Percentiles rank a stretch among this genome's conserved stretches.
phyloP scores from a whole-genome alignment of 2,888 invertebrate genomes.

The Loripinus fragilis region DNA sequence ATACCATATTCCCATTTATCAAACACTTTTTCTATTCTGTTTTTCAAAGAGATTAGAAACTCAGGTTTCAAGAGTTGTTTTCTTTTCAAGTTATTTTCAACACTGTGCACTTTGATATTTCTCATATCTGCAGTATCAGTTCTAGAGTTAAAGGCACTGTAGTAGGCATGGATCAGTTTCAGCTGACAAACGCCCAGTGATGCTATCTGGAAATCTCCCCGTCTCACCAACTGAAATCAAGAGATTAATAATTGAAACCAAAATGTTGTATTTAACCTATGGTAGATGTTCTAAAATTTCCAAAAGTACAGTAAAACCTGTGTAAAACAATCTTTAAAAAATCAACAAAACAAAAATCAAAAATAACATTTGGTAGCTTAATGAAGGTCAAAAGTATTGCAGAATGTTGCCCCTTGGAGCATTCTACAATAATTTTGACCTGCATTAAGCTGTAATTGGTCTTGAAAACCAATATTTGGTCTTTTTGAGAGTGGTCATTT shows the following conservation, averaged over 20 bases:
- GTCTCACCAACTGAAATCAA: conserved; percentile 50
- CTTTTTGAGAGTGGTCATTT: too few species aligned
- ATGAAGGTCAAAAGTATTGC: too few species aligned
- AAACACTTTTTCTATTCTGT: conserved; percentile 68
- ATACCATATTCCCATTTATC: conserved; percentile 72
- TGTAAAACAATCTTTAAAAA: too few species aligned
- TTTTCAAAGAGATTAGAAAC: conserved; percentile 69
- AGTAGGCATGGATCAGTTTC: conserved; percentile 73
- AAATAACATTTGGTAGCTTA: too few species aligned
- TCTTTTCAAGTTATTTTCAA: conserved; percentile 13
- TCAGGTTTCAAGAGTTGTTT: conserved; percentile 67
- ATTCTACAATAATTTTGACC: too few species aligned
- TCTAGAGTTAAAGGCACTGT: conserved; percentile 57
- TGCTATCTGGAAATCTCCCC: conserved; percentile 55
- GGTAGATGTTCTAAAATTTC: too few species aligned
- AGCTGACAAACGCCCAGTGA: conserved; percentile 72
- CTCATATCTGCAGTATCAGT: not conserved
- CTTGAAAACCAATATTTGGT: too few species aligned
- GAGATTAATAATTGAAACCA: not conserved
- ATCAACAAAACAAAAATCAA: too few species aligned
- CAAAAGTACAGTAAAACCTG: too few species aligned
- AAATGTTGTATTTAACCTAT: too few species aligned
- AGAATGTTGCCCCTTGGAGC: too few species aligned
- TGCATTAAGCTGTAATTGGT: too few species aligned
- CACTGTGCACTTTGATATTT: not conserved